Evolutionary conservation across 2,888 invertebrate genomes (phyloP), one percentile per base, ranked within the genome.

Genomic region (Byasa hedistus): DNA sequence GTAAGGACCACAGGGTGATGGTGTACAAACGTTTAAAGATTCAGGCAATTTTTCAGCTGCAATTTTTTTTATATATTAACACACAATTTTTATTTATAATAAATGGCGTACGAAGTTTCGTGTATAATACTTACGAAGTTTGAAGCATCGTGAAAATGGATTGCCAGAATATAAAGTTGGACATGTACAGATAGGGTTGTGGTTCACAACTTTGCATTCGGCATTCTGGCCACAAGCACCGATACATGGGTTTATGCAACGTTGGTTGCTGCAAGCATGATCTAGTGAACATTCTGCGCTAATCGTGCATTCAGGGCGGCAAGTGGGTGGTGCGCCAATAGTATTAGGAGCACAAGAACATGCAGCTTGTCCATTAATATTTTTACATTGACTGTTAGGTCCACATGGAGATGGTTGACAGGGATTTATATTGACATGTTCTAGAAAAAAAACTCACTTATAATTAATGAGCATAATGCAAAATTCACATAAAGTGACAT

Each of bases 1-100:
- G 78, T 95, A 95, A 0, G 96, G 94, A 17, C 96, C 97, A 79
- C 97, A 97, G 4, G 96, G 96, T 56, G 95, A 95, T 59, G 96
- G 96, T 65, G 92, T 92, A 76, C 96, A 96, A 3, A 95, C 95
- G 76, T 96, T 94, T 67, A 91, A 82, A 36, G 89, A 85, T 62
- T 90, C 83, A 66, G 91, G 86, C 69, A 88, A 76, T 65, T 86
- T 88, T 78, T 93, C 92, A 71, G 92, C 93, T 94, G 77, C 15
- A 84, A 27, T 5, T 4, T 27, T 27, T 27, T 27, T 27, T 27
- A n/a, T n/a, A n/a, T n/a, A n/a, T n/a, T n/a, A 84, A 63, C 69
- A 73, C 48, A 60, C 36, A n/a, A 21, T 51, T 12, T 56, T 65
- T 56, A 52, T n/a, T 15, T 61, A 21, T 58, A 8, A 63, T 61